Base-by-base conservation (phyloP, 1,140 invertebrate species). In the Drosophila tani region DNA sequence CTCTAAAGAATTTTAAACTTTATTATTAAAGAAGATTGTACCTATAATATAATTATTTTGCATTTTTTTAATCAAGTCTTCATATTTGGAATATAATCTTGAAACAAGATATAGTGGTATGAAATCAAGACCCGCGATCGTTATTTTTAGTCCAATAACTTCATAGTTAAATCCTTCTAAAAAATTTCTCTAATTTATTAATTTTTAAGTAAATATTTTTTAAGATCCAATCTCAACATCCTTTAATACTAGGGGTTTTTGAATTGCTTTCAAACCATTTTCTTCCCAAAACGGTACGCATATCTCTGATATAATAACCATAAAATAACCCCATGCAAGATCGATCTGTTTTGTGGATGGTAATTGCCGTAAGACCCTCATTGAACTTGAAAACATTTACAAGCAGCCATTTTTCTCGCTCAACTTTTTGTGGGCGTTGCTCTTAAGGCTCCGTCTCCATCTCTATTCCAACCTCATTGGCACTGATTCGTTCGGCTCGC, bases 401-500 rank as follows among this genome's bases (percentile, higher is more conserved):
- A 46, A 67, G 67, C 80, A 80, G 83, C 83, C 83, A 87, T 87
- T 87, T 55, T 87, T 87, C 53, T 67, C 49, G 43, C 27, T 29
- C 35, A 17, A 12, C 40, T 17, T 38, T 49, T 43, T 41, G 24
- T 21, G 67, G 81, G 85, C 85, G 81, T 85, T 51, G 35, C 81
- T 74, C 70, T 40, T 21, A 12, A 49, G 32, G 68, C 62, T 63
- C 58, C 65, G 65, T 65, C 65, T 67, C 65, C 62, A 65, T 56
- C 45, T 66, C 40, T 69, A 67, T 64, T 62, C 67, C 75, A 77
- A 60, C 63, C 83, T 83, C 81, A 85, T 88, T 88, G 84, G 84
- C 85, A 88, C 85, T 82, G 85, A 88, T 88, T 88, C 85, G 85
- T 88, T 91, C 78, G 79, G 50, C 70, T 88, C 63, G 80, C 77